A percentile compares a stretch with the other conserved stretches of the same genome.
These are phyloP conservation scores for Pitangus sulphuratus DNA, from an alignment of 2,797 vertebrate genomes.

Conservation along the genomic window DNA sequence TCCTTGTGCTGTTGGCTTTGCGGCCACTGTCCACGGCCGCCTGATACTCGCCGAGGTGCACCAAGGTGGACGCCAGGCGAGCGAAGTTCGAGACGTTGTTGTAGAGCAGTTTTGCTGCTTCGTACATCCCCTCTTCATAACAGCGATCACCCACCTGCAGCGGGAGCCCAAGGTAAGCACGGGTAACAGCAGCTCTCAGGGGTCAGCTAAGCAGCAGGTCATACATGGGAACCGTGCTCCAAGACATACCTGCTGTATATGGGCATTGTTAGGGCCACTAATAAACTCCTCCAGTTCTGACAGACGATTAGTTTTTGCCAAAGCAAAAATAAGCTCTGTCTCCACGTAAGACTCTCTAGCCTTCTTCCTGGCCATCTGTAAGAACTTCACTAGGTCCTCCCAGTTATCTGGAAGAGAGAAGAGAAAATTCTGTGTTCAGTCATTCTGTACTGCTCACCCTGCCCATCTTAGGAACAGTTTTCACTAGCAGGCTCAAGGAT, in stretches of 20 bases:
- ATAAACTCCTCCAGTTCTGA: conserved; percentile 87
- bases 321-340: conserved; percentile 92
- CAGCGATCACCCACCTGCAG: conserved; percentile 91
- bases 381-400: conserved; percentile 94
- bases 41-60: conserved; percentile 92
- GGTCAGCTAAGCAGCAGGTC: not conserved
- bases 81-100: conserved; percentile 92
- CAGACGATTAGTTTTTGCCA: conserved; percentile 93
- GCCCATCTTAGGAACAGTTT: not conserved
- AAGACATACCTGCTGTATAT: conserved; percentile 87
- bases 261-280: conserved; percentile 88
- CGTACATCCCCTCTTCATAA: conserved; percentile 92
- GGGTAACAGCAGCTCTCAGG: not conserved
- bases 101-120: conserved; percentile 91
- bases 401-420: conserved; percentile 82
- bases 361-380: conserved; percentile 95
- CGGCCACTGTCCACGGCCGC: conserved; percentile 92
- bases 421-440: not conserved
- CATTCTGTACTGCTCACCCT: not conserved
- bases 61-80: conserved; percentile 89
- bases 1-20: conserved; percentile 92
- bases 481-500: not conserved
- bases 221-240: not conserved
- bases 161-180: not conserved
- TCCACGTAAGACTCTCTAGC: conserved; percentile 90